These are phyloP conservation scores for Cataglyphis rosenhaueri DNA, from an alignment of 2,888 invertebrate genomes.

Conservation along the genomic window DNA sequence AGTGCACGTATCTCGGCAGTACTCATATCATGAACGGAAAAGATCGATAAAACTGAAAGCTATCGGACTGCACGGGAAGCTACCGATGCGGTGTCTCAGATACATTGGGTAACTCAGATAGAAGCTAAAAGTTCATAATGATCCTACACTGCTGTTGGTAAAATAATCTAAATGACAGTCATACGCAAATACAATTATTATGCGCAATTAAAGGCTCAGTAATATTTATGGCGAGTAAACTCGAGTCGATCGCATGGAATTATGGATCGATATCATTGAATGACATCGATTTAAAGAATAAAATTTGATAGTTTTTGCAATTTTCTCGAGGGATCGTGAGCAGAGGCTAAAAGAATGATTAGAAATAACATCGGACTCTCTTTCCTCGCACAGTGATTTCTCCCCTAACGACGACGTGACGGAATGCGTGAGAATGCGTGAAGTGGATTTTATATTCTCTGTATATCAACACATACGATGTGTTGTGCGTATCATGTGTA, in stretches of 20 bases:
- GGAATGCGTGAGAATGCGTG: slow-evolving; percentile 68
- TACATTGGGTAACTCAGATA: background rate
- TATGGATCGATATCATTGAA: background rate
- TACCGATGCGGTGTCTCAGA: slow-evolving; percentile 21
- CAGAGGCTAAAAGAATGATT: slow-evolving; percentile 68
- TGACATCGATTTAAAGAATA: background rate
- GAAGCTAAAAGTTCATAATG: slow-evolving; percentile 13
- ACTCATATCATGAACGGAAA: slow-evolving; percentile 51
- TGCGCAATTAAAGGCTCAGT: slow-evolving; percentile 16
- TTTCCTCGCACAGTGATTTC: slow-evolving; percentile 65
- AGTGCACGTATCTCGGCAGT: slow-evolving; percentile 49
- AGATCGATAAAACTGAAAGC: slow-evolving; percentile 70
- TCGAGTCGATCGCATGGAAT: background rate
- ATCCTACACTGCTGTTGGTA: background rate
- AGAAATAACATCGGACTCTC: slow-evolving; percentile 68
- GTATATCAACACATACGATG: slow-evolving; percentile 53
- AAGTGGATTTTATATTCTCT: slow-evolving; percentile 58
- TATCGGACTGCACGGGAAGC: slow-evolving; percentile 51
- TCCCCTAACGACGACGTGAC: slow-evolving; percentile 70
- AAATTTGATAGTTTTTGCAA: background rate
- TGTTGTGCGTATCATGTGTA: slow-evolving; percentile 32
- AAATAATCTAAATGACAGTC: slow-evolving; percentile 23
- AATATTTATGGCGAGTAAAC: background rate
- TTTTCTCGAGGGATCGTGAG: slow-evolving; percentile 16
- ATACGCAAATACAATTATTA: slow-evolving; percentile 38